Conservation (phyloP, 2,113 vertebrate genomes). For the Coryphaenoides rupestris region DNA sequence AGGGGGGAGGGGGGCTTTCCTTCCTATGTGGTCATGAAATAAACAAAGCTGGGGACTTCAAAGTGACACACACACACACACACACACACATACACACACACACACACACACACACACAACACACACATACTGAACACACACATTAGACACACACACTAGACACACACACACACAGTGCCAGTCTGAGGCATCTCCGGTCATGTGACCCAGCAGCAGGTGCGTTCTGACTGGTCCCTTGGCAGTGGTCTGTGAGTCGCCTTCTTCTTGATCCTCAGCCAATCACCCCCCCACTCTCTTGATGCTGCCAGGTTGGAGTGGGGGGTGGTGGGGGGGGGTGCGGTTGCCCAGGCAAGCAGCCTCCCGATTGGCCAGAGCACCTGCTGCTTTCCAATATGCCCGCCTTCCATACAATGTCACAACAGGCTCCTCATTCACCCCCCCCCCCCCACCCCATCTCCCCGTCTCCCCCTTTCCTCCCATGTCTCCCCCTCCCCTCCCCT, state of each 20-base stretch:
- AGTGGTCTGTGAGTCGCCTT: slow-evolving; percentile 47
- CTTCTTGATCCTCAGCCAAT: slow-evolving; percentile 60
- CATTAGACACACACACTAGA: slow-evolving; percentile 42
- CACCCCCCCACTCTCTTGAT: slow-evolving; percentile 5
- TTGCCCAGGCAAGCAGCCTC: slow-evolving; percentile 45
- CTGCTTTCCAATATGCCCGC: slow-evolving; percentile 73
- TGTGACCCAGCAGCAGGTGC: slow-evolving; percentile 65
- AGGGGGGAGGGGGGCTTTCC: no score
- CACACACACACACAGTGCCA: slow-evolving; percentile 50
- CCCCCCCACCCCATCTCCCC: slow-evolving; percentile 20
- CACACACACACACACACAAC: slow-evolving; percentile 27
- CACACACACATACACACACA: slow-evolving; percentile 18
- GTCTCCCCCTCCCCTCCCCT: slow-evolving; percentile 38
- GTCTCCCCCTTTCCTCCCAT: slow-evolving; percentile 11
- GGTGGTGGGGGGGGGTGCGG: slow-evolving; percentile 43
- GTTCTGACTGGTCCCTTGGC: slow-evolving; percentile 48
- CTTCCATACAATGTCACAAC: slow-evolving; percentile 55
- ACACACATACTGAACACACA: no score
- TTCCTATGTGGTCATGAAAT: no score
- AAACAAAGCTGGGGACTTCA: no score
- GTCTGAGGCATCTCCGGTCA: slow-evolving; percentile 66
- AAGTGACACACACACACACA: slow-evolving; percentile 3
- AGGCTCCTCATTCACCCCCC: slow-evolving; percentile 63
- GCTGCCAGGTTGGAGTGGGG: no score
- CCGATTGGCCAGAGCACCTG: slow-evolving; percentile 62